Conservation (phyloP, 2,113 vertebrate genomes). For the Fulmarus glacialis region DNA sequence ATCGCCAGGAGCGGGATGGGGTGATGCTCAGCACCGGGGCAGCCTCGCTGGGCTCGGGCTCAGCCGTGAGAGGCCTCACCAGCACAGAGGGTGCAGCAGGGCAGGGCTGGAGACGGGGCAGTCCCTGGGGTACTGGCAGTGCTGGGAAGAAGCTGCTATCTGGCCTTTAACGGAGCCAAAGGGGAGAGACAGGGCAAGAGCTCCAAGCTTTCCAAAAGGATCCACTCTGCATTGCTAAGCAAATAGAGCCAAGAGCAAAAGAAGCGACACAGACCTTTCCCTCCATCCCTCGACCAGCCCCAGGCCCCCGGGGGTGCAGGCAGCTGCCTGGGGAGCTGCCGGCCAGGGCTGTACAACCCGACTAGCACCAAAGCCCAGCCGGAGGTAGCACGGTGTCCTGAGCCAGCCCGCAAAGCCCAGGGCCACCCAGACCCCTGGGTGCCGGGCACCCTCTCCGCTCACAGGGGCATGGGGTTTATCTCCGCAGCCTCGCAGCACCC, state of each 20-base stretch:
- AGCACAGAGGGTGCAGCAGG: not conserved
- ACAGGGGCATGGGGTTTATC: accelerated
- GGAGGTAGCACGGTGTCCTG: not conserved
- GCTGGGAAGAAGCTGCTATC: not conserved
- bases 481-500: not conserved
- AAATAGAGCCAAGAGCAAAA: not conserved
- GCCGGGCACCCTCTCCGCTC: accelerated
- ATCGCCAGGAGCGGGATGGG: not conserved
- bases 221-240: not conserved
- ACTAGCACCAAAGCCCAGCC: not conserved
- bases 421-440: not conserved
- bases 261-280: not conserved
- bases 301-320: not conserved
- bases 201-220: not conserved
- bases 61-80: not conserved
- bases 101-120: not conserved
- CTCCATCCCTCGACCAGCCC: not conserved
- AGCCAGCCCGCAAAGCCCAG: not conserved
- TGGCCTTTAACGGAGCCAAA: not conserved
- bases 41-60: not conserved
- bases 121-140: not conserved
- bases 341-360: not conserved
- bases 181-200: not conserved
- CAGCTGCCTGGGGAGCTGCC: not conserved
- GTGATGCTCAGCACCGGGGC: accelerated